A percentile compares a stretch with the other conserved stretches of the same genome.
Conservation (phyloP, 2,113 vertebrate species). For the Labeo catla region DNA sequence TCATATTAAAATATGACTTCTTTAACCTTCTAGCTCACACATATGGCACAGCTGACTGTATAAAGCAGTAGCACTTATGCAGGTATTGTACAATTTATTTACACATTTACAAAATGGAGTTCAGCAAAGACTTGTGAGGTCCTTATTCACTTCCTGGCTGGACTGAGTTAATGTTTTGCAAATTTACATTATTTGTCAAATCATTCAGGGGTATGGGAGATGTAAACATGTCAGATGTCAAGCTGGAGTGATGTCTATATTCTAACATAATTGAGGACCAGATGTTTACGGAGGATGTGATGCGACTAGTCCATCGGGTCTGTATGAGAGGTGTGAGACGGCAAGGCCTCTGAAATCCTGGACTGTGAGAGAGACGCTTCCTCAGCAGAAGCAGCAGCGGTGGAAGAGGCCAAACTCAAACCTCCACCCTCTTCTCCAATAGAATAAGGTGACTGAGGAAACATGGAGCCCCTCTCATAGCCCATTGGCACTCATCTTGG, state of each 20-base stretch:
- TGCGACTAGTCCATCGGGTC: not conserved
- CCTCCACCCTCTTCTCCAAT: conserved; percentile 13
- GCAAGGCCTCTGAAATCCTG: not conserved
- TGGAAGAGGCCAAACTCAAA: not conserved
- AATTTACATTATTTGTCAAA: conserved; percentile 8
- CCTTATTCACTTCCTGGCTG: not conserved
- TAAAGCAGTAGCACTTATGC: conserved; percentile 60
- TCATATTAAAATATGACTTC: conserved; percentile 28
- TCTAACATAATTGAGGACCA: not conserved
- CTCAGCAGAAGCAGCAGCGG: not conserved
- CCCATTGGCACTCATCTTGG: conserved; percentile 79
- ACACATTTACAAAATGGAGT: conserved; percentile 74
- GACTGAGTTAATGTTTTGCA: not conserved
- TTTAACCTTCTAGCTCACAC: conserved; percentile 9
- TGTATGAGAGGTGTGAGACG: not conserved
- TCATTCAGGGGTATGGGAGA: not conserved
- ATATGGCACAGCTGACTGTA: conserved; percentile 66
- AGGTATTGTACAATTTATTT: conserved; percentile 74
- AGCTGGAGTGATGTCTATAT: not conserved
- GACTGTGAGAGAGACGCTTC: not conserved
- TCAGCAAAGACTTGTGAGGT: not conserved
- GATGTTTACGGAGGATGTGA: not conserved
- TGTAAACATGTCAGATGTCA: not conserved
- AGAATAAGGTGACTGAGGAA: not conserved
- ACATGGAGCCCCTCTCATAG: conserved; percentile 57